Conservation (phyloP, 1,140 invertebrate genomes). For the Zaprionus camerounensis region DNA sequence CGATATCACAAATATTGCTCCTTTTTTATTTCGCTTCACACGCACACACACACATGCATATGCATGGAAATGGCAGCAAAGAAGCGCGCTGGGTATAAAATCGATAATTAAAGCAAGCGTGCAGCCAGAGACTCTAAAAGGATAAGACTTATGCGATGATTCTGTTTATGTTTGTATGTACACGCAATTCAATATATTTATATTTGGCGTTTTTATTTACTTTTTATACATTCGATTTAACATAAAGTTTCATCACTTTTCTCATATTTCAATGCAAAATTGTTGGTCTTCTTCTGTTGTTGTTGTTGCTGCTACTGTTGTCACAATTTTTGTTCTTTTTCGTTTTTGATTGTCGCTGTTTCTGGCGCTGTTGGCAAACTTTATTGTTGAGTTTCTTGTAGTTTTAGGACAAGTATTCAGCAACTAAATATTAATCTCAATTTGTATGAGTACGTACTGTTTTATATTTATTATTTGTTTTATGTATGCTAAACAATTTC, state of each 20-base stretch:
- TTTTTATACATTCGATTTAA: constrained; percentile 25
- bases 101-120: constrained; percentile 43
- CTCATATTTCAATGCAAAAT: constrained; percentile 16
- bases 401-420: background rate
- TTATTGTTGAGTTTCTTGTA: constrained; percentile 8
- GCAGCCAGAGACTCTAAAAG: constrained; percentile 23
- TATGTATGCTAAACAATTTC: constrained; percentile 18
- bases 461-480: background rate
- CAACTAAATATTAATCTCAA: background rate
- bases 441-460: background rate
- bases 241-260: constrained; percentile 19
- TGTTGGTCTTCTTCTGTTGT: constrained; percentile 4
- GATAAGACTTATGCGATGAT: constrained; percentile 22
- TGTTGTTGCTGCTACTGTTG: constrained; percentile 14
- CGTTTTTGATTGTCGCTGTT: constrained; percentile 27
- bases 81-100: constrained; percentile 47
- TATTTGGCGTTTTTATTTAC: constrained; percentile 17
- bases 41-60: constrained; percentile 5
- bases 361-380: constrained; percentile 28
- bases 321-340: constrained; percentile 24
- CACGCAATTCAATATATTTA: background rate
- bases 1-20: constrained; percentile 44
- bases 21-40: constrained; percentile 23
- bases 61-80: constrained; percentile 8
- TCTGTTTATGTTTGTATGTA: constrained; percentile 28